Base-by-base conservation (phyloP, 2,888 invertebrate species). In the Pocota personata region DNA sequence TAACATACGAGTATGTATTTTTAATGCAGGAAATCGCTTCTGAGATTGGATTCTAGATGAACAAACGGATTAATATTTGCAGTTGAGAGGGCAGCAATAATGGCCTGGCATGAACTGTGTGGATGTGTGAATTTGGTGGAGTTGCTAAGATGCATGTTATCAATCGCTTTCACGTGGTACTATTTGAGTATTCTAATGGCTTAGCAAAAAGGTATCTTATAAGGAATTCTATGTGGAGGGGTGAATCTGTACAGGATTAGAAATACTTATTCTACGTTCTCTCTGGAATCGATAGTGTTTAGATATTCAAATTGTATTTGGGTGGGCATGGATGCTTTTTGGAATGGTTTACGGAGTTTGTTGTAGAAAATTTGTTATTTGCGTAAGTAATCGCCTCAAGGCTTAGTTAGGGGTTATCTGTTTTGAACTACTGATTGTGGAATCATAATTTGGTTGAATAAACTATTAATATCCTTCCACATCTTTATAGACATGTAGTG, bases 1-100 rank as follows among this genome's bases (percentile, higher is more conserved):
- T 21, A 35, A 10, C 24, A 14, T 55, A 62, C 40, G 24, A 2
- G 12, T 24, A 66, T 75, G 58, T 58, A 58, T 75, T 73, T 67
- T 80, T 60, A 80, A 80, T 80, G 12, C 32, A 12, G 48, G 40
- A 75, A 76, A 69, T 62, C 62, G 35, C 46, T 50, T 48, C 48
- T 12, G 30, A 30, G 24, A 55, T 50, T 66, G 58, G 16, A 62
- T 40, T 24, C 19, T 37, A 30, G 10, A 12, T 19, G n/a, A 10
- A 16, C 19, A 72, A 12, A 14, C 27, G 79, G 52, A 37, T 50
- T 43, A 50, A 52, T 58, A 77, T 48, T 10, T 58, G n/a, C n/a
- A 30, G 46, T 21, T 48, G 40, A 40, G 40, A 30, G 10, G 27
- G 21, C 30, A 76, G 16, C n/a, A 27, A 66, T 66, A 58, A 32